Evolutionary conservation across 1,140 invertebrate species (phyloP).

Genomic region (Leptoteleia sp.): DNA sequence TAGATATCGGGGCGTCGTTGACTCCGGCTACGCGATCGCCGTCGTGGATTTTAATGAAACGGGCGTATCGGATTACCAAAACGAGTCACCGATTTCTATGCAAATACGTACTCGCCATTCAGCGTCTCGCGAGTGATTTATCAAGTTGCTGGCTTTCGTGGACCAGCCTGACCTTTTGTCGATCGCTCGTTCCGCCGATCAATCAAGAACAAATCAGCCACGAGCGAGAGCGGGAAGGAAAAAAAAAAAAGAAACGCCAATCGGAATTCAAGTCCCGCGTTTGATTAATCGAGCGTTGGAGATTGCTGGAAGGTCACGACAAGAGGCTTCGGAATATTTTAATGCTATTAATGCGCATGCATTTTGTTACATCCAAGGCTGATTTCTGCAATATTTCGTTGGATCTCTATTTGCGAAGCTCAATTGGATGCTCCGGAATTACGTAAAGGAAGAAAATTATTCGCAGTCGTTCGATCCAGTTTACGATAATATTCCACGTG

Average conservation of each 20-base stretch:
- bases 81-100: slow-evolving; percentile 46
- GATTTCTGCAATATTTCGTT: slow-evolving; percentile 25
- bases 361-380: slow-evolving; percentile 30
- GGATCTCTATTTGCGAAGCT: too few relatives aligned
- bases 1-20: slow-evolving; percentile 52
- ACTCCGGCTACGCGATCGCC: slow-evolving; percentile 28
- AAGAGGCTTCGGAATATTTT: slow-evolving; percentile 19
- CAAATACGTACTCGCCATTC: slow-evolving; percentile 11
- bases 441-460: too few relatives aligned
- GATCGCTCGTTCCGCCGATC: slow-evolving; percentile 16
- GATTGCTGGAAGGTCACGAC: slow-evolving; percentile 40
- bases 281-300: slow-evolving; percentile 40
- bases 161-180: background rate
- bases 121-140: slow-evolving; percentile 8
- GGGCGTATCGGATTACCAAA: slow-evolving; percentile 46
- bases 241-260: slow-evolving; percentile 5
- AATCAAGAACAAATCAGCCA: slow-evolving; percentile 3
- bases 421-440: slow-evolving; percentile 9
- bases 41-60: slow-evolving; percentile 37
- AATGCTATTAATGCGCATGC: slow-evolving; percentile 4
- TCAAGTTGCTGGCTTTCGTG: slow-evolving; percentile 19
- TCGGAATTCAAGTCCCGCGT: slow-evolving; percentile 20
- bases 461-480: too few relatives aligned
- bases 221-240: background rate
- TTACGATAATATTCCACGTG: too few relatives aligned